A percentile compares a stretch with the other conserved stretches of the same genome.
phyloP scores from a whole-genome alignment of 2,888 invertebrate genomes.

The Mesorhabditis sp. region DNA sequence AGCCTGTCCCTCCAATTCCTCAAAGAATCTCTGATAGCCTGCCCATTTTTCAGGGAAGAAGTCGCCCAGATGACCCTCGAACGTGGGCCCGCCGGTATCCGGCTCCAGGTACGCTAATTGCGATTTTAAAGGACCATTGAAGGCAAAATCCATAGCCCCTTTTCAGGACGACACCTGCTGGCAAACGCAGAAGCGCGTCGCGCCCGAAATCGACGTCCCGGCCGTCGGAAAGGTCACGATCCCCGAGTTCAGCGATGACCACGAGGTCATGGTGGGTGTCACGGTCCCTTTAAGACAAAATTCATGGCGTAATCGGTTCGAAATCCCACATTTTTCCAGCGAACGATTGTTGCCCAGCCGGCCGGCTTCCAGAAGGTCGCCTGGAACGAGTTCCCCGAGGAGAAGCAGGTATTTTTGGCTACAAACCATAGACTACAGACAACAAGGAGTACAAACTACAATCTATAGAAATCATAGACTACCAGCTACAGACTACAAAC shows the following conservation, averaged over 20 bases:
- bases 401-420: conserved; percentile 18
- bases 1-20: no score
- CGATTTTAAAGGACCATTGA: neutral
- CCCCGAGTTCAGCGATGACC: conserved; percentile 33
- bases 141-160: neutral
- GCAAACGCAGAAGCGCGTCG: conserved; percentile 40
- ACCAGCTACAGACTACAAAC: neutral
- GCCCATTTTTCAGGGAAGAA: neutral
- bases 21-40: no score
- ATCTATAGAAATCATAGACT: neutral
- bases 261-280: conserved; percentile 30
- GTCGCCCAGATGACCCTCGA: neutral
- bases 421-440: neutral
- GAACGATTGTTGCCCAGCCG: conserved; percentile 50
- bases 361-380: conserved; percentile 39
- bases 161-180: conserved; percentile 44
- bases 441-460: neutral
- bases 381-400: conserved; percentile 55
- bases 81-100: conserved; percentile 1
- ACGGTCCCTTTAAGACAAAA: neutral
- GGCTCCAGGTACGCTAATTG: neutral
- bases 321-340: conserved; percentile 24
- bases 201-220: conserved; percentile 34
- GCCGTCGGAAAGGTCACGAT: conserved; percentile 43
- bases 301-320: neutral